Conservation (phyloP, 2,888 invertebrate species). For the Salticus scenicus region DNA sequence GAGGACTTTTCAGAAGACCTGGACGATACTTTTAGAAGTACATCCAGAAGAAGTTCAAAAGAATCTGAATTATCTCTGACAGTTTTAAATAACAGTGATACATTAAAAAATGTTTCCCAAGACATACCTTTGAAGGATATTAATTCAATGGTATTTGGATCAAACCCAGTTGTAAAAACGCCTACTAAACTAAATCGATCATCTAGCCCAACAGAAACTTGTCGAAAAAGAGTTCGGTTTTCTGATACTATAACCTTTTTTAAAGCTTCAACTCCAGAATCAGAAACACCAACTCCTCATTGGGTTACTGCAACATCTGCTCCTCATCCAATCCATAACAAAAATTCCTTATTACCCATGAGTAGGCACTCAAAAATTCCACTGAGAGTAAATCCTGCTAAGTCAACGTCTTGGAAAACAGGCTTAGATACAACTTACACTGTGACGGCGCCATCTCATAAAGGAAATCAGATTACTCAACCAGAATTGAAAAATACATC, state of each 20-base stretch:
- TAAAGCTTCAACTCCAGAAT: conserved; percentile 29
- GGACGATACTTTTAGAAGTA: not conserved
- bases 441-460: not conserved
- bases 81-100: not conserved
- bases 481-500: too few species aligned
- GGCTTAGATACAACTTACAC: not conserved
- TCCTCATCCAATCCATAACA: too few species aligned
- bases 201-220: not conserved
- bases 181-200: too few species aligned
- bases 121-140: conserved; percentile 38
- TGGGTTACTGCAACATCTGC: conserved; percentile 25
- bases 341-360: not conserved
- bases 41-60: conserved; percentile 32
- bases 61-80: conserved; percentile 41
- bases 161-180: too few species aligned
- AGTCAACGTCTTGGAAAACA: conserved; percentile 42
- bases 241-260: conserved; percentile 58
- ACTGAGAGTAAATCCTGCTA: not conserved
- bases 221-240: conserved; percentile 49
- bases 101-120: not conserved
- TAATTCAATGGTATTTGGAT: not conserved
- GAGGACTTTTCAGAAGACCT: conserved; percentile 20
- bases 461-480: too few species aligned
- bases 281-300: conserved; percentile 25
- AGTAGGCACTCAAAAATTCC: conserved; percentile 45